Evolutionary conservation across 2,113 vertebrate genomes (phyloP), one percentile per base, ranked within the genome.

Genomic region (Prolemur simus): DNA sequence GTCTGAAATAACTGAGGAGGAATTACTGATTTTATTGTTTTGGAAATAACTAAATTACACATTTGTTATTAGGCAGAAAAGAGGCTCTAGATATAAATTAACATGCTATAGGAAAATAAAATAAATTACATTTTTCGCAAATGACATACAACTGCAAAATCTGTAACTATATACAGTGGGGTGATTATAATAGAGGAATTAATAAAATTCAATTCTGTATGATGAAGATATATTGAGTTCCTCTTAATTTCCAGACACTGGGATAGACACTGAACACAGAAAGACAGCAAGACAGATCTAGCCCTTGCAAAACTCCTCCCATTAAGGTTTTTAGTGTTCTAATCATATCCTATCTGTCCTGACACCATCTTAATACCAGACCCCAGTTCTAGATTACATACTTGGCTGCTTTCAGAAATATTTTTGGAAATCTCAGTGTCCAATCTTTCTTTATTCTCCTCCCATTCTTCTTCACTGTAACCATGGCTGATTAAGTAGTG

Each of bases 31-130:
- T 54, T 94, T 83, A 87, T 56, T 94, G 80, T 89, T 47, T 73
- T 74, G 6, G 34, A 91, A 94, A 34, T 58, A 86, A 92, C 32
- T 91, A 82, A 83, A 81, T 88, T 76, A 91, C 88, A 76, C 74
- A 87, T 81, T 90, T 95, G 8, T 23, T 81, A 84, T 84, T 89
- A 89, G 0, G 8, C 8, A 92, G 32, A 86, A 83, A 69, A 2
- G 27, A 71, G 0, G 1, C 2, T 29, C 27, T 56, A 86, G 60
- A 23, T 5, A 91, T 29, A 95, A 96, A 89, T 71, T 76, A 74
- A 78, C 8, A 47, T 84, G 42, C 21, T 66, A 54, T 5, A 58
- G 37, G 27, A 66, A 97, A 96, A 90, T 21, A 49, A 93, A 96
- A 39, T 74, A 86, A 93, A 78, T 87, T 94, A 5, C 0, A 87